phyloP scores from a whole-genome alignment of 2,113 vertebrate genomes.

The Zosterops pallidus region DNA sequence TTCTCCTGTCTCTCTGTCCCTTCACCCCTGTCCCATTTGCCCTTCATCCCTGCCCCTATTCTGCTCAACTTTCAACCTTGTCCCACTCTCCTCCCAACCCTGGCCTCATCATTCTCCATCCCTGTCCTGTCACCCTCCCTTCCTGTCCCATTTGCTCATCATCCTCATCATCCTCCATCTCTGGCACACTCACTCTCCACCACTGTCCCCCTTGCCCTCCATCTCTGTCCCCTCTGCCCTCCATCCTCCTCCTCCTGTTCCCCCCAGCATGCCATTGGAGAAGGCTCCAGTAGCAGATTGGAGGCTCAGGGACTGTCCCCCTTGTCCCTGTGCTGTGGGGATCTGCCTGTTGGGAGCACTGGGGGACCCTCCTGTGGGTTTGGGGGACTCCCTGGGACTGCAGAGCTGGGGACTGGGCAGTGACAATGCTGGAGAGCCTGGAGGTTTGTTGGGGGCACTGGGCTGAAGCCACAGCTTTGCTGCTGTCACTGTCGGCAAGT shows the following conservation, averaged over 20 bases:
- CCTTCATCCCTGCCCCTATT: not conserved
- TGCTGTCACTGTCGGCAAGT: not conserved
- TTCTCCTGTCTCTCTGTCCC: not conserved
- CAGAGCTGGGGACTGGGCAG: rapidly evolving
- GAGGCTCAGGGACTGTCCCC: not conserved
- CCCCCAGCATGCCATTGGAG: rapidly evolving
- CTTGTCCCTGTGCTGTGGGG: rapidly evolving
- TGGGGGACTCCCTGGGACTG: not conserved
- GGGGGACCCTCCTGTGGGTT: not conserved
- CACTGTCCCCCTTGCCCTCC: not conserved
- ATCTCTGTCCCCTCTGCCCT: not conserved
- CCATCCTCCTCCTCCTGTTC: not conserved
- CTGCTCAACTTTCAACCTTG: not conserved
- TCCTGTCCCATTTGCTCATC: not conserved
- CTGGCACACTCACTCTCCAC: too few species aligned
- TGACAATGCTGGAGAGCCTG: not conserved
- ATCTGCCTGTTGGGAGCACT: not conserved
- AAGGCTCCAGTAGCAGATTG: not conserved
- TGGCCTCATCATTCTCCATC: not conserved
- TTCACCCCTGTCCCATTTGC: not conserved
- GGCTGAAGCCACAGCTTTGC: not conserved
- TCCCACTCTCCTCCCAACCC: rapidly evolving
- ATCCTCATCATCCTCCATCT: not conserved
- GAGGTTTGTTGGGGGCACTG: not conserved
- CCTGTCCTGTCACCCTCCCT: not conserved